Percentiles rank a stretch among this genome's conserved stretches.
Evolutionary conservation across 2,113 vertebrate genomes (phyloP).

Genomic region (Brachypodius melanocephalos): DNA sequence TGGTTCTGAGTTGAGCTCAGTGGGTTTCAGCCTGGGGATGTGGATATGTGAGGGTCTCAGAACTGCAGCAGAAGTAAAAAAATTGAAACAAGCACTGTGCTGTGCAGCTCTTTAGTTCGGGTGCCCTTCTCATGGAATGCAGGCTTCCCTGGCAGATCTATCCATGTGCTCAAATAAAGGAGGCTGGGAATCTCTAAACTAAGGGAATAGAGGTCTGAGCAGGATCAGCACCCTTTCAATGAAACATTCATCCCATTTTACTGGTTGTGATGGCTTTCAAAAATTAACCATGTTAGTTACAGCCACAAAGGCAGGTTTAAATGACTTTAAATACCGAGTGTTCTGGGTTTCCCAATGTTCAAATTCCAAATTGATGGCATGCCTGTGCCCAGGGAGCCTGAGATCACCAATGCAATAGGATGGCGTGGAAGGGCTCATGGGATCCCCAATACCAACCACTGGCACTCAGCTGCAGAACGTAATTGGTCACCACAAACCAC

Average conservation of each 20-base stretch:
- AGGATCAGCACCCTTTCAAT: background rate
- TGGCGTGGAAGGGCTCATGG: fast-evolving
- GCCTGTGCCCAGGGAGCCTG: background rate
- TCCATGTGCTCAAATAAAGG: background rate
- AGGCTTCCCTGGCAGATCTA: background rate
- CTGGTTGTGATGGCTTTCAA: background rate
- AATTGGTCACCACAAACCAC: background rate
- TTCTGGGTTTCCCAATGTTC: background rate
- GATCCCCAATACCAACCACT: background rate
- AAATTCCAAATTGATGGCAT: background rate
- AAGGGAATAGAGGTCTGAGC: background rate
- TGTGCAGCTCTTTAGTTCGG: fast-evolving
- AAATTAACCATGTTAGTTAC: background rate
- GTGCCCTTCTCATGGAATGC: fast-evolving
- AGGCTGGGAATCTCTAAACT: background rate
- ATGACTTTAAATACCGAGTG: background rate
- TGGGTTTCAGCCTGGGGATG: background rate
- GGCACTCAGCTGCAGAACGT: background rate
- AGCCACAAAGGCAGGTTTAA: background rate
- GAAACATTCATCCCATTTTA: background rate
- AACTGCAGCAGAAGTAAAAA: background rate
- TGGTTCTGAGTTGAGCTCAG: background rate
- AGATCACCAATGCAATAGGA: background rate
- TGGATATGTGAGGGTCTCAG: background rate
- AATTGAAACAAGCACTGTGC: background rate